Evolutionary conservation across 2,888 invertebrate species (phyloP), one percentile per base, ranked within the genome.

Genomic region (Drosophila quinaria): DNA sequence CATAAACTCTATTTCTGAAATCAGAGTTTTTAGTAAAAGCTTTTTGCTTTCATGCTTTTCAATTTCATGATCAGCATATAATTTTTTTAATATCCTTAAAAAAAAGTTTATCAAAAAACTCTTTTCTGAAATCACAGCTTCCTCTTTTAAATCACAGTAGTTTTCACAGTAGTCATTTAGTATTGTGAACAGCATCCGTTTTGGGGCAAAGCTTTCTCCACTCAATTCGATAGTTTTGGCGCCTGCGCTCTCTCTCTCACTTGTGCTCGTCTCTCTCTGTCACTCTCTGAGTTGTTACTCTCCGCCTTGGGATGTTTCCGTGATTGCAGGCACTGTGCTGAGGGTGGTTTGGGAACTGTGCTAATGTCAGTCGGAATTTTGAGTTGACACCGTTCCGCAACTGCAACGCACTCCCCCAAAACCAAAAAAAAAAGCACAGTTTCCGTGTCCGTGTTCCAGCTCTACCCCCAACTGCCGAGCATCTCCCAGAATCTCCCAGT

Each of bases 311-410:
- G 80, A 77, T 64, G 37, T 65, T 69, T 62, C 62, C 46, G 68
- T 75, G 60, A 69, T 60, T 78, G 65, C 76, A 66, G 62, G 29
- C 56, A 46, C 10, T 19, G 11, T 19, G 9, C 13, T n/a, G 22
- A 19, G 60, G 68, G 69, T 66, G 67, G 67, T 62, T 70, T 42
- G 66, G 84, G 65, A 77, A 84, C 59, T 87, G 80, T 81, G 83
- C 74, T 75, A 82, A 80, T 83, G 90, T 78, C 87, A 82, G 90
- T 79, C 80, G 69, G 85, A 85, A 88, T 76, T 80, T 81, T 77
- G 79, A 74, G 89, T 82, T 89, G 80, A 81, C 89, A 90, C 83
- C 80, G 78, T 82, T 80, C 83, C 71, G 87, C 76, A 80, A 78
- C 74, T 85, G 78, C 78, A 89, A 81, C 84, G 69, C 74, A 74